Evolutionary conservation across 2,797 vertebrate genomes (phyloP).

Genomic region (Neosilurus hyrtlii): DNA sequence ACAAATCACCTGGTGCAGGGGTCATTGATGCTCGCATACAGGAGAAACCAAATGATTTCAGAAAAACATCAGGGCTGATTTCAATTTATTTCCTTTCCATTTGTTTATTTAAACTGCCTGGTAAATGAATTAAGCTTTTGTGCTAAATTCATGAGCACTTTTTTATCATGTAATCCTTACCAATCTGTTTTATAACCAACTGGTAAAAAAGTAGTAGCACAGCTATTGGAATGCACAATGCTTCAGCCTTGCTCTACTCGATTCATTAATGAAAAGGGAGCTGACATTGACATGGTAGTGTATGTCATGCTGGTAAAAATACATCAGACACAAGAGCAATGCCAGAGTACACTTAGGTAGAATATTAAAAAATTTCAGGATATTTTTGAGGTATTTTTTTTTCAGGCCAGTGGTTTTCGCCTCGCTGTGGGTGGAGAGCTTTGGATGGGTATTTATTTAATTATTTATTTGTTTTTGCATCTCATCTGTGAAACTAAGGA

Average conservation of each 20-base stretch:
- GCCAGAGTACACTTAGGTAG: too few relatives aligned
- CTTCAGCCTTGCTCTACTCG: neutral
- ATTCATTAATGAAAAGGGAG: neutral
- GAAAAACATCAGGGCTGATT: too few relatives aligned
- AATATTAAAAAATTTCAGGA: too few relatives aligned
- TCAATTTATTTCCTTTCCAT: too few relatives aligned
- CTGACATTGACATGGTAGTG: neutral
- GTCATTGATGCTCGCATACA: too few relatives aligned
- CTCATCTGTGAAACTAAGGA: neutral
- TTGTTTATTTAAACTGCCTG: too few relatives aligned
- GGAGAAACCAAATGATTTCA: too few relatives aligned
- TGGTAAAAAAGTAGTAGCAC: neutral
- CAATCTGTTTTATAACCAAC: neutral
- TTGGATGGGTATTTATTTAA: neutral
- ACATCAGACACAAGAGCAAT: neutral
- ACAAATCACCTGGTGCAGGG: too few relatives aligned
- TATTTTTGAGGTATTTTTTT: neutral
- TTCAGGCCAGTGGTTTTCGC: neutral
- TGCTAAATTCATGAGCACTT: neutral
- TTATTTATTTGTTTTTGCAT: neutral
- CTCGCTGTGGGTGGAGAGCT: neutral
- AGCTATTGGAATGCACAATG: too few relatives aligned
- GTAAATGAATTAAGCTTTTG: neutral
- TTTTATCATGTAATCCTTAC: neutral
- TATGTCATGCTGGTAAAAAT: neutral